Percentiles rank a stretch among this genome's conserved stretches.
These are phyloP conservation scores for Perca fluviatilis DNA, from an alignment of 2,113 vertebrate species.

Conservation along the genomic window DNA sequence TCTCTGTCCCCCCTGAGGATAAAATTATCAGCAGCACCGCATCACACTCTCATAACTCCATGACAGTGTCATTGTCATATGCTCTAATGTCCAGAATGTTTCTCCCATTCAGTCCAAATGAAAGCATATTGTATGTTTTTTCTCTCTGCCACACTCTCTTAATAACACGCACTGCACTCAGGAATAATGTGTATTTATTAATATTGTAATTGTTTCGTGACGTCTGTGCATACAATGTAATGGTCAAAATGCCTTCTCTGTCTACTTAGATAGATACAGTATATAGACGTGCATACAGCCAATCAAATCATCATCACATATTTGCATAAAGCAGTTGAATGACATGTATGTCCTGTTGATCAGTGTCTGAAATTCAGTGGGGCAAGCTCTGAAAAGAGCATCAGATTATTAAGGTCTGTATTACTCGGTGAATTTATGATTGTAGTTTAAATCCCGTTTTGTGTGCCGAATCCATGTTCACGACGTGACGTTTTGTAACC, in stretches of 20 bases:
- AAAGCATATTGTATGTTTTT: not conserved
- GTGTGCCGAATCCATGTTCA: too few relatives aligned
- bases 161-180: not conserved
- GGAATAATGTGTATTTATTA: not conserved
- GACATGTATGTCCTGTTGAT: too few relatives aligned
- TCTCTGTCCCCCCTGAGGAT: not conserved
- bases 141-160: not conserved
- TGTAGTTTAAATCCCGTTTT: too few relatives aligned
- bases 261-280: not conserved
- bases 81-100: not conserved
- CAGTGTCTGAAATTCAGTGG: too few relatives aligned
- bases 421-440: too few relatives aligned
- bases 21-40: constrained; percentile 16
- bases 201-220: not conserved
- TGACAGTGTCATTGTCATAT: not conserved
- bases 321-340: not conserved
- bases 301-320: not conserved
- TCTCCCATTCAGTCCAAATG: not conserved
- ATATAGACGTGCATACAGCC: not conserved
- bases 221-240: not conserved
- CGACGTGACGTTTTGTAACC: too few relatives aligned
- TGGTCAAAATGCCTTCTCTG: not conserved
- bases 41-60: not conserved
- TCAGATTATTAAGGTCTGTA: too few relatives aligned
- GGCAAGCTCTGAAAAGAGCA: too few relatives aligned